A percentile compares a stretch with the other conserved stretches of the same genome.
These are phyloP conservation scores for Scotopteryx bipunctaria DNA, from an alignment of 2,888 invertebrate species.

Conservation along the genomic window DNA sequence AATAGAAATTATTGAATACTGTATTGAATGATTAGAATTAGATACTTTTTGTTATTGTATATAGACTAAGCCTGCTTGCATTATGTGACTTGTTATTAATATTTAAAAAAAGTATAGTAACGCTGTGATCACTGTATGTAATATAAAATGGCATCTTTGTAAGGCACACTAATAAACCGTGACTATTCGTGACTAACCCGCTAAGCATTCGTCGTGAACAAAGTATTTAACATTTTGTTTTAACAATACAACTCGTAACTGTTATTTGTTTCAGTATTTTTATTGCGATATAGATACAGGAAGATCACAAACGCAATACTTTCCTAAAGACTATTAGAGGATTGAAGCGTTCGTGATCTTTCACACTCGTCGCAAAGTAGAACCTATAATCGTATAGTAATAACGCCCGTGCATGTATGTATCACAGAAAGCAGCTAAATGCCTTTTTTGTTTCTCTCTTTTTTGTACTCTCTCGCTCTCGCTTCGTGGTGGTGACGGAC, in stretches of 20 bases:
- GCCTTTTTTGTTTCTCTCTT: slow-evolving; percentile 79
- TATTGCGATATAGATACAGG: slow-evolving; percentile 34
- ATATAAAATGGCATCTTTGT: slow-evolving; percentile 68
- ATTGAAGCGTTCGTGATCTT: slow-evolving; percentile 28
- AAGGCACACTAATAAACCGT: slow-evolving; percentile 72
- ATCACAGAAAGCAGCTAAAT: slow-evolving; percentile 70
- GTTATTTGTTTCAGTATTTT: slow-evolving; percentile 42
- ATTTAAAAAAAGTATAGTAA: slow-evolving; percentile 51
- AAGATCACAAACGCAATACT: slow-evolving; percentile 32
- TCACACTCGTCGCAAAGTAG: slow-evolving; percentile 32
- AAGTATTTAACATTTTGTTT: slow-evolving; percentile 55
- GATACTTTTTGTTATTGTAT: slow-evolving; percentile 67
- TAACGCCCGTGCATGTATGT: slow-evolving; percentile 71
- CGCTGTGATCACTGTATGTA: slow-evolving; percentile 64
- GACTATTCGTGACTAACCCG: slow-evolving; percentile 77
- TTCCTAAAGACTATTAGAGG: no score
- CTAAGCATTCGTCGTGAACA: slow-evolving; percentile 66
- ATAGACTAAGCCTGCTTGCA: slow-evolving; percentile 81
- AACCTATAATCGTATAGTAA: slow-evolving; percentile 46
- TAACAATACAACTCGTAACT: slow-evolving; percentile 46
- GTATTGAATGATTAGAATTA: slow-evolving; percentile 54
- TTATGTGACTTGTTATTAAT: slow-evolving; percentile 81
- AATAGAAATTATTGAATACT: slow-evolving; percentile 47
- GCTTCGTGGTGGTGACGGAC: slow-evolving; percentile 78
- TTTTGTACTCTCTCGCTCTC: slow-evolving; percentile 81